Percentiles rank a stretch among this genome's conserved stretches.
Evolutionary conservation across 2,888 invertebrate species (phyloP).

Genomic region (Lordiphosa fenestrarum): DNA sequence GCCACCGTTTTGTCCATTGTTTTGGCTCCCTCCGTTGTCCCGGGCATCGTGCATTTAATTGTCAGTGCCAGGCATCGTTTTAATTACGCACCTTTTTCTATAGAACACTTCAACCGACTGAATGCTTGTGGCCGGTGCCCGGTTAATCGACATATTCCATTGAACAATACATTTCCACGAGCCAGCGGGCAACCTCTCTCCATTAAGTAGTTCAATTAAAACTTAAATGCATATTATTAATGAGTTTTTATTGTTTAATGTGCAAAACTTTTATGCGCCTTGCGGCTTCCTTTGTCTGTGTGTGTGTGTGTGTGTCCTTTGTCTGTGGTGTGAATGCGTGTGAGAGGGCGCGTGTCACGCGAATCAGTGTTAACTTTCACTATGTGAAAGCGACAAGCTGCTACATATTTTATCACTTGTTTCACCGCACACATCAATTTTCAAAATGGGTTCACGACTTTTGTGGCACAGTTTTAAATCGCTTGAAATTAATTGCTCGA

Average conservation of each 20-base stretch:
- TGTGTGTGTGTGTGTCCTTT: neutral
- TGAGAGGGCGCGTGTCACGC: too few species aligned
- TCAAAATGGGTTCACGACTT: too few species aligned
- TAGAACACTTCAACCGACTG: constrained; percentile 21
- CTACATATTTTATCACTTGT: constrained; percentile 53
- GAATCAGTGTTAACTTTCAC: constrained; percentile 19
- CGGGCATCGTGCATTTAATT: constrained; percentile 64
- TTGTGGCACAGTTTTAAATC: too few species aligned
- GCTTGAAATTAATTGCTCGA: too few species aligned
- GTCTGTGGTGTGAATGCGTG: too few species aligned
- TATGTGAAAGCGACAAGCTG: constrained; percentile 17
- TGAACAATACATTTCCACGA: constrained; percentile 9
- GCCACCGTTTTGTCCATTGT: constrained; percentile 5
- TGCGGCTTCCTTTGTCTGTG: neutral
- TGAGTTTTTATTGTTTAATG: constrained; percentile 73
- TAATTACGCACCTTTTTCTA: constrained; percentile 68
- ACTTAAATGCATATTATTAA: constrained; percentile 71
- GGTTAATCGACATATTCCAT: constrained; percentile 22
- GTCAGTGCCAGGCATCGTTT: constrained; percentile 57
- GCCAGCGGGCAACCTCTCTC: constrained; percentile 14
- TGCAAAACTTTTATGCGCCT: constrained; percentile 49
- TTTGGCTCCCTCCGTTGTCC: constrained; percentile 20
- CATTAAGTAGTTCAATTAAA: constrained; percentile 73
- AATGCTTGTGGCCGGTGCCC: too few species aligned
- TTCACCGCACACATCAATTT: constrained; percentile 38